These are phyloP conservation scores for Lasioglossum oenotherae DNA, from an alignment of 2,888 invertebrate species.

Conservation along the genomic window DNA sequence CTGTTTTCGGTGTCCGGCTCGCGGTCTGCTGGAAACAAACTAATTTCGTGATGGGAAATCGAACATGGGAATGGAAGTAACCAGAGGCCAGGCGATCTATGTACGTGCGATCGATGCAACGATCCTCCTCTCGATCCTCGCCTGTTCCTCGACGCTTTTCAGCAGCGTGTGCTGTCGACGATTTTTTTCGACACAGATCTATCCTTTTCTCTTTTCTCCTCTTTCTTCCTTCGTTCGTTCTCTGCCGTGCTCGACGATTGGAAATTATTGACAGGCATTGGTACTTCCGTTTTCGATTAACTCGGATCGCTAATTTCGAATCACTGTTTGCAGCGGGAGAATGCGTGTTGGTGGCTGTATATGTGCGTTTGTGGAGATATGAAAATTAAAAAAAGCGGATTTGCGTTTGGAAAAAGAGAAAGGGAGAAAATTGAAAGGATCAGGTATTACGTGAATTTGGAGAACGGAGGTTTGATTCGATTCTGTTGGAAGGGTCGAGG, in stretches of 20 bases:
- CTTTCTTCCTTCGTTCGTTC: neutral
- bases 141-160: neutral
- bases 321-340: neutral
- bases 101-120: neutral
- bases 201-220: neutral
- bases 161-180: neutral
- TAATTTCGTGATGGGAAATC: slow-evolving; percentile 12
- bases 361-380: neutral
- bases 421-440: neutral
- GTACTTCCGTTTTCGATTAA: slow-evolving; percentile 2
- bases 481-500: too few relatives aligned
- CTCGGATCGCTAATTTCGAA: neutral
- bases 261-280: slow-evolving; percentile 1
- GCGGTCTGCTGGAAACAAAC: slow-evolving; percentile 24
- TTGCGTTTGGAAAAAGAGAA: neutral
- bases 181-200: neutral
- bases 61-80: slow-evolving; percentile 4
- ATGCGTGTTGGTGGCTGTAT: neutral
- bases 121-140: neutral
- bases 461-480: too few relatives aligned
- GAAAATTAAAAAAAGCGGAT: neutral
- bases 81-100: neutral
- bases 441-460: too few relatives aligned
- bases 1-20: neutral
- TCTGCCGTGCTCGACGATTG: neutral